Conservation (phyloP, 2,113 vertebrate species). For the Thamnophis sirtalis region DNA sequence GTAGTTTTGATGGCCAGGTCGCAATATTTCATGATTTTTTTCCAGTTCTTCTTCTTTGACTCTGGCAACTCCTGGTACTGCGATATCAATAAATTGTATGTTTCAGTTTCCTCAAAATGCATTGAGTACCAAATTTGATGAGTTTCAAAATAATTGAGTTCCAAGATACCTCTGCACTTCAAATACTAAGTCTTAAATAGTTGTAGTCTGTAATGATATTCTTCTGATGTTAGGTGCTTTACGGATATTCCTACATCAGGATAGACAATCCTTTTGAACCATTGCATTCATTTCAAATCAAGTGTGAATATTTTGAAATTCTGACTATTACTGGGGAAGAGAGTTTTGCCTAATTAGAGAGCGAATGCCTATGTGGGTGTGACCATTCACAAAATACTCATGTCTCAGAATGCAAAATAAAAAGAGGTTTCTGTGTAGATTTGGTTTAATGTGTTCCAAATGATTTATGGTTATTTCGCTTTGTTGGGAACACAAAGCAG, state of each 20-base stretch:
- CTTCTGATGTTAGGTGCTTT: neutral
- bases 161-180: neutral
- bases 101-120: neutral
- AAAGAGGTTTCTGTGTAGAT: neutral
- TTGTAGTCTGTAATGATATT: neutral
- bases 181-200: neutral
- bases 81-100: too few species aligned
- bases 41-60: too few species aligned
- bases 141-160: neutral
- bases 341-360: neutral
- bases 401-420: neutral
- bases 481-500: neutral
- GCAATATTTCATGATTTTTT: too few species aligned
- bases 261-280: slow-evolving; percentile 13
- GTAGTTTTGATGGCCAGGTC: too few species aligned
- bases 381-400: neutral
- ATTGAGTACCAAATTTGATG: neutral
- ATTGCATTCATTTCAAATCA: neutral
- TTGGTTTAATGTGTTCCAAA: neutral
- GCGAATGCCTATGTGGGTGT: neutral
- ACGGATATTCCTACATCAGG: neutral
- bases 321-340: neutral
- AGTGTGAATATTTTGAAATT: neutral
- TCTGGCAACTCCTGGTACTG: too few species aligned
- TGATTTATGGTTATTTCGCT: neutral